These are phyloP conservation scores for Volucella zonaria DNA, from an alignment of 2,888 invertebrate species.

Conservation along the genomic window DNA sequence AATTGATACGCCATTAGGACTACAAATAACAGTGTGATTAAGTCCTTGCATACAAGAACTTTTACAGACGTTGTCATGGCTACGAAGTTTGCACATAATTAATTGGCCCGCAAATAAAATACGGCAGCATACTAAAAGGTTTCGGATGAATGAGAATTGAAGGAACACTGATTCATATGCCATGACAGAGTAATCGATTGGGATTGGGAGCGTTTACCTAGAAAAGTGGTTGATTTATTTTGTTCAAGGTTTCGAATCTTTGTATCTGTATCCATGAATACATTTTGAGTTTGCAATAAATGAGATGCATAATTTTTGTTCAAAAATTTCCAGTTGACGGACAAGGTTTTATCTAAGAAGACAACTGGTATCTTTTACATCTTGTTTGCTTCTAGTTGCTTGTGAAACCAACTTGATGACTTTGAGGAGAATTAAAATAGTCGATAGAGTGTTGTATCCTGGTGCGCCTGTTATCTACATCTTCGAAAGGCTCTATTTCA, in stretches of 20 bases:
- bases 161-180: constrained; percentile 28
- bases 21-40: neutral
- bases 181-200: constrained; percentile 4
- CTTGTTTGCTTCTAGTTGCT: too few relatives aligned
- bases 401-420: too few relatives aligned
- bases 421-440: too few relatives aligned
- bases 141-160: constrained; percentile 27
- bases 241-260: neutral
- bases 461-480: too few relatives aligned
- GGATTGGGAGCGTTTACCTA: neutral
- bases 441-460: too few relatives aligned
- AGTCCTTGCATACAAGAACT: constrained; percentile 5
- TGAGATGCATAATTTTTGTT: too few relatives aligned
- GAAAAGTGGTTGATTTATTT: constrained; percentile 2
- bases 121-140: constrained; percentile 21
- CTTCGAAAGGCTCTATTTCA: too few relatives aligned
- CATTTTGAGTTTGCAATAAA: too few relatives aligned
- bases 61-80: constrained; percentile 14
- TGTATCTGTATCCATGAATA: neutral
- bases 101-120: constrained; percentile 17
- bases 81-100: constrained; percentile 51
- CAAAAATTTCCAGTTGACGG: too few relatives aligned
- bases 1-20: constrained; percentile 14
- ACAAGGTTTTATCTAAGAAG: too few relatives aligned
- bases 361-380: too few relatives aligned